Evolutionary conservation across 1,140 invertebrate species (phyloP), one percentile per base, ranked within the genome.

Genomic region (Pachypeltis micranthus): DNA sequence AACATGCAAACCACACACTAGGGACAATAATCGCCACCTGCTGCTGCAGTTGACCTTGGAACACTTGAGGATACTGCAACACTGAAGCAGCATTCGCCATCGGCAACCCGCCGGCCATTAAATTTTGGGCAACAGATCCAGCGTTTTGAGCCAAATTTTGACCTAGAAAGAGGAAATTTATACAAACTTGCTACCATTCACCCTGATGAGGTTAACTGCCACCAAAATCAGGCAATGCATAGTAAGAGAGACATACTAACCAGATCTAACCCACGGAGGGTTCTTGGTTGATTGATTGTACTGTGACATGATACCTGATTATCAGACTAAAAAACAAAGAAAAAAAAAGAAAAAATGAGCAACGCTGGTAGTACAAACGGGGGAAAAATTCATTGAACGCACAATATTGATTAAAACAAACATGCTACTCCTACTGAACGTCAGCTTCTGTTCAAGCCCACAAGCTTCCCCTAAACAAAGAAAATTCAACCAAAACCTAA

Each of bases 1-100:
- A n/a, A n/a, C n/a, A n/a, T n/a, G n/a, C n/a, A n/a, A n/a, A n/a
- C n/a, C n/a, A n/a, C n/a, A n/a, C n/a, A n/a, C n/a, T n/a, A n/a
- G n/a, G n/a, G n/a, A n/a, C n/a, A n/a, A n/a, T n/a, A n/a, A n/a
- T n/a, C n/a, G n/a, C 23, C 19, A 51, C 47, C 21, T 62, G 28
- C 34, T 64, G 54, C 39, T 59, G 57, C 25, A 63, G 27, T 44
- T 66, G 64, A 12, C 61, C 56, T 44, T 66, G 65, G 44, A 66
- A 66, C n/a, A 66, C 63, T 47, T 63, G 65, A 54, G 65, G 65
- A 26, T 66, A 66, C 31, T 64, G 62, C 25, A 66, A 56, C 51
- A 66, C 29, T 39, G 7, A 16, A 27, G 57, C 21, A 21, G 65
- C 65, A 19, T 56, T 57, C 24, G 44, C 44, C 27, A 34, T 44